A percentile compares a stretch with the other conserved stretches of the same genome.
Evolutionary conservation across 2,113 vertebrate genomes (phyloP).

Genomic region (Ia io): DNA sequence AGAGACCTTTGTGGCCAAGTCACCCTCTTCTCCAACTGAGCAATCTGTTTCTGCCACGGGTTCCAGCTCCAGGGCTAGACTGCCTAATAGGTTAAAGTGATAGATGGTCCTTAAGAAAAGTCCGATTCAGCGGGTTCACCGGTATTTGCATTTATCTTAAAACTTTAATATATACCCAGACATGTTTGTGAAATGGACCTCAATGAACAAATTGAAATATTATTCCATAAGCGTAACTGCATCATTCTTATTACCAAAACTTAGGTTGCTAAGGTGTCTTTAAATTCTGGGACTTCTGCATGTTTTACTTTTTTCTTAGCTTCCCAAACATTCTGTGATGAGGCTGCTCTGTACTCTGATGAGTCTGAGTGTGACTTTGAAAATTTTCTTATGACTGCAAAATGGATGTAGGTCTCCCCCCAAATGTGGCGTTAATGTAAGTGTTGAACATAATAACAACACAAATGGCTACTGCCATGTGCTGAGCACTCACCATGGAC

Average conservation of each 20-base stretch:
- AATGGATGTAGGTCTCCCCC: neutral
- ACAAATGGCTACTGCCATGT: neutral
- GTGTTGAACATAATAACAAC: neutral
- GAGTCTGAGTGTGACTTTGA: neutral
- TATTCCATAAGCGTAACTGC: neutral
- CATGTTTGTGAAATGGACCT: neutral
- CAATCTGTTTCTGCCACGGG: conserved; percentile 39
- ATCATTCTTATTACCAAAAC: neutral
- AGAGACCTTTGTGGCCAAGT: conserved; percentile 15
- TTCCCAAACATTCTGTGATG: neutral
- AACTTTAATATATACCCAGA: conserved; percentile 40
- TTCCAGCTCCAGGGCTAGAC: neutral
- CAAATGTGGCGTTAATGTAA: neutral
- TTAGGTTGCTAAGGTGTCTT: neutral
- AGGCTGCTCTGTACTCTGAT: neutral
- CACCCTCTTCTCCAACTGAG: neutral
- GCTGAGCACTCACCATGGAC: neutral
- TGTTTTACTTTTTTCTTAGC: neutral
- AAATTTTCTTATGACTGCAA: neutral
- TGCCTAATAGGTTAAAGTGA: conserved; percentile 37
- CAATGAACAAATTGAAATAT: neutral
- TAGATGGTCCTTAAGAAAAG: neutral
- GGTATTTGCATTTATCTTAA: conserved; percentile 31
- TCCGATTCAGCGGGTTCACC: conserved; percentile 12
- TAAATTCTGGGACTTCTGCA: neutral